phyloP scores from a whole-genome alignment of 2,113 vertebrate genomes.

The Corythoichthys haematopterus region DNA sequence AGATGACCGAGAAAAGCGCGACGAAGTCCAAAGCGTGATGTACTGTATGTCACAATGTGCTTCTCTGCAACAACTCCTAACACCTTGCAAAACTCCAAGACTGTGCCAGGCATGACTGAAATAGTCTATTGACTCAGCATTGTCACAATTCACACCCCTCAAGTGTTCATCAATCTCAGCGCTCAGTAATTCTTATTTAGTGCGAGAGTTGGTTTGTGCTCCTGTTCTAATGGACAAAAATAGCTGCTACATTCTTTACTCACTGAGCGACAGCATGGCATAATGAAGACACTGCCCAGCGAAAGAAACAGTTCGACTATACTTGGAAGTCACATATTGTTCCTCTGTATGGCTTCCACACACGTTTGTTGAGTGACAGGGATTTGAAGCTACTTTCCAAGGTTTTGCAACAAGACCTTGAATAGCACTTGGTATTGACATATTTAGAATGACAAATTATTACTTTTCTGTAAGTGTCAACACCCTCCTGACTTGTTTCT shows the following conservation, averaged over 20 bases:
- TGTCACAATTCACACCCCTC: not conserved
- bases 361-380: constrained; percentile 6
- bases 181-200: constrained; percentile 5
- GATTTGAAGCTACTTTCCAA: not conserved
- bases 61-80: constrained; percentile 3
- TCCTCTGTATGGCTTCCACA: constrained; percentile 12
- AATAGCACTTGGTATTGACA: not conserved
- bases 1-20: not conserved
- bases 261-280: not conserved
- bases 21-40: not conserved
- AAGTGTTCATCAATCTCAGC: constrained; percentile 1
- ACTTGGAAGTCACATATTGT: constrained; percentile 12
- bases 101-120: not conserved
- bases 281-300: constrained; percentile 2
- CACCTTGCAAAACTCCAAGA: not conserved
- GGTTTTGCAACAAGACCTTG: not conserved
- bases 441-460: constrained; percentile 5
- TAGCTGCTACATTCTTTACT: constrained; percentile 9
- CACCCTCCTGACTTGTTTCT: not conserved
- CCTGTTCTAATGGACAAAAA: constrained; percentile 11
- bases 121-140: not conserved
- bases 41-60: constrained; percentile 1
- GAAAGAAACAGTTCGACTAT: not conserved
- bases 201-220: constrained; percentile 10
- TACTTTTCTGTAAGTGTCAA: constrained; percentile 7